Evolutionary conservation across 2,797 vertebrate genomes (phyloP).

Genomic region (Manis crassicaudata): DNA sequence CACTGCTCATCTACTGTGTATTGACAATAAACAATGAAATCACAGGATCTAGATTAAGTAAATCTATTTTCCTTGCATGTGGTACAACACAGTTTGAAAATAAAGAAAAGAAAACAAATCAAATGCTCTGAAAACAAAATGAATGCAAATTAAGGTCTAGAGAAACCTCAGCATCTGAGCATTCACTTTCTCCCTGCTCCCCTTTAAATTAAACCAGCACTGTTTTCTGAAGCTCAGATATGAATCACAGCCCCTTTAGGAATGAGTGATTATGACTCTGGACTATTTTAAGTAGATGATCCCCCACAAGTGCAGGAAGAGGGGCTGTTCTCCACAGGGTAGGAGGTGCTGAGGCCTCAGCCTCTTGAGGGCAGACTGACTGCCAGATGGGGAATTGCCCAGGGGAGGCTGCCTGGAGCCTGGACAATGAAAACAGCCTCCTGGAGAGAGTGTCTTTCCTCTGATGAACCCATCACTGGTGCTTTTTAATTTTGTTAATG

Average conservation of each 20-base stretch:
- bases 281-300: constrained; percentile 45
- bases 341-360: too few species aligned
- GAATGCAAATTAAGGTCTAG: constrained; percentile 70
- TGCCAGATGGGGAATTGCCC: not conserved
- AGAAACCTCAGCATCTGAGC: constrained; percentile 55
- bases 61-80: constrained; percentile 68
- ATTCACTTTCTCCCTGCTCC: constrained; percentile 22
- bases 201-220: constrained; percentile 51
- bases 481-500: not conserved
- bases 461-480: not conserved
- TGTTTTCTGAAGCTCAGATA: constrained; percentile 47
- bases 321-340: not conserved
- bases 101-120: constrained; percentile 75
- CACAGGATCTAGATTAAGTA: not conserved
- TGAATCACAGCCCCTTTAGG: constrained; percentile 55
- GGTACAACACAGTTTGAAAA: constrained; percentile 67
- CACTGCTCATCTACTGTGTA: not conserved
- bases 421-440: not conserved
- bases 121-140: constrained; percentile 62
- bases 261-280: constrained; percentile 23
- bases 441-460: not conserved
- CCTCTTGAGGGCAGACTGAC: not conserved
- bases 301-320: not conserved
- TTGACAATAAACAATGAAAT: constrained; percentile 64
- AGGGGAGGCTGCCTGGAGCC: not conserved